Base-by-base conservation (phyloP, 1,140 invertebrate genomes). In the Protaetia brevitarsis region DNA sequence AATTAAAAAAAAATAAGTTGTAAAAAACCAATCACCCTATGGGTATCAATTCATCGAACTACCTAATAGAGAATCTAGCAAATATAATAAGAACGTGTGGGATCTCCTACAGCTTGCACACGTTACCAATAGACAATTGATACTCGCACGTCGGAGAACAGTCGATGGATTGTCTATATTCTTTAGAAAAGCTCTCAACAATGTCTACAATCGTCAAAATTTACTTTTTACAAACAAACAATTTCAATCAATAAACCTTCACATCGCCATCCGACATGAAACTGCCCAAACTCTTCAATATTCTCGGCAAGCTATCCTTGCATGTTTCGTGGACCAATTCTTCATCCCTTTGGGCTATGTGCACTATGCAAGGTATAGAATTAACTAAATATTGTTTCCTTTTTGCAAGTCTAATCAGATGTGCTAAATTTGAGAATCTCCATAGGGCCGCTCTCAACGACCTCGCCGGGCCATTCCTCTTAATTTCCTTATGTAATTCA, bases 401-500 rank as follows among this genome's bases (percentile, higher is more conserved):
- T 79, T 92, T 93, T 36, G 87, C 84, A 5, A 90, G 89, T 64
- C 88, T 84, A 69, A 87, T 86, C 73, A 81, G 79, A 68, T 86
- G 82, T 70, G 84, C 88, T 37, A 93, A 80, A 67, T 90, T 81
- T n/a, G 88, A 85, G 83, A 94, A 93, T 72, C 89, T 81, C 78
- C 82, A 86, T 1, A 93, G 78, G 16, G 92, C 89, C 60, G 88
- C 88, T 74, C 88, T 81, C 26, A 93, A 78, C 67, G 85, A 85
- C 67, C 88, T 81, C 1, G 87, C 83, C 59, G 86, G 78, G 11
- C 88, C 88, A 80, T 91, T 92, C 74, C 86, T 89, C 76, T 91
- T 90, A 30, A 93, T 89, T 79, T 90, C 89, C 77, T 90, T 89
- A 73, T 89, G 91, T 36, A 93, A 78, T 77, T 91, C 90, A 65